Conservation (phyloP, 2,888 invertebrate species). For the Tanypteryx hageni region DNA sequence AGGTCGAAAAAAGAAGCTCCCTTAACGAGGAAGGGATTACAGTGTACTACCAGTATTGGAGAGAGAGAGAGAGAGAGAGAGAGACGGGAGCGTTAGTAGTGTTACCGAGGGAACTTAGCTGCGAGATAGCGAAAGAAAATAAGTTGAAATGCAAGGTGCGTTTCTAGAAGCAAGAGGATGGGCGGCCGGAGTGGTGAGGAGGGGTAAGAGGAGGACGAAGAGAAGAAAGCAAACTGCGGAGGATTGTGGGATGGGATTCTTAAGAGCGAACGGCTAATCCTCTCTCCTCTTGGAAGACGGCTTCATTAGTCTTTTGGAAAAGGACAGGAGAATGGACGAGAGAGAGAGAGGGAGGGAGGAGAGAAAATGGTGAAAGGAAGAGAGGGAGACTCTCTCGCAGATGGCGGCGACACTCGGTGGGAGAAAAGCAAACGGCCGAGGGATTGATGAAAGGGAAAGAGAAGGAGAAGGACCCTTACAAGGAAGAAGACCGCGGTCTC, state of each 20-base stretch:
- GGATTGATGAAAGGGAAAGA: neutral
- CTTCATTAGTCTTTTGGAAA: constrained; percentile 47
- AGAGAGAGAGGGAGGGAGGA: neutral
- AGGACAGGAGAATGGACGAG: neutral
- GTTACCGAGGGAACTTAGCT: no score
- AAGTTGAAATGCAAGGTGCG: neutral
- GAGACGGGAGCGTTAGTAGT: no score
- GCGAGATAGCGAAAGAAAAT: neutral
- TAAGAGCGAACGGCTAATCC: constrained; percentile 35
- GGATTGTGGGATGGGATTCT: constrained; percentile 22
- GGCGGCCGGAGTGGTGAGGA: neutral
- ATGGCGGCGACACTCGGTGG: neutral
- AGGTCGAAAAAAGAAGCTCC: no score
- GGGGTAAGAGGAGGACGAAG: neutral
- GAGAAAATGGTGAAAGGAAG: neutral
- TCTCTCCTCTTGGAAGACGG: neutral
- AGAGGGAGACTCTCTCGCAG: neutral
- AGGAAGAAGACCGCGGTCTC: constrained; percentile 7
- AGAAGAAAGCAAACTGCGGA: constrained; percentile 6
- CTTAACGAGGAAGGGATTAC: no score
- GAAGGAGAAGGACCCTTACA: neutral
- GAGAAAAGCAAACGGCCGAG: neutral
- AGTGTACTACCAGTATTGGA: no score
- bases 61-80: no score
- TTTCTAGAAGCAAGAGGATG: neutral